phyloP scores from a whole-genome alignment of 2,113 vertebrate species.

The Colinus virginianus region DNA sequence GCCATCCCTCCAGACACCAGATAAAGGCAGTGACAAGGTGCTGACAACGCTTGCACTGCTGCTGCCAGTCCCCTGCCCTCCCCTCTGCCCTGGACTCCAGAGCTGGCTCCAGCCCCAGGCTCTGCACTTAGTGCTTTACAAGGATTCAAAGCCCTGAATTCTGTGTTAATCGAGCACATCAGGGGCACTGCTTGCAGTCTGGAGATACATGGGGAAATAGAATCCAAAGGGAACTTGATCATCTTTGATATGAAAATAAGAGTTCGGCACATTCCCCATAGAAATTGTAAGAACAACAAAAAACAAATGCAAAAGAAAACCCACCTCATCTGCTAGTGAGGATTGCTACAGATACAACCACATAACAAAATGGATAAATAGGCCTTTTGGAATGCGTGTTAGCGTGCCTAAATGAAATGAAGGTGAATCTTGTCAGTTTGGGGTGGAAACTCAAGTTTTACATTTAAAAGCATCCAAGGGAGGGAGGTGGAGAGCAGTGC shows the following conservation, averaged over 20 bases:
- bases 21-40: neutral
- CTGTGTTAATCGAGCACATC: neutral
- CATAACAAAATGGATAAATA: neutral
- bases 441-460: constrained; percentile 30
- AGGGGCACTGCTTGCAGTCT: accelerated
- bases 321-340: neutral
- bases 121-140: neutral
- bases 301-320: neutral
- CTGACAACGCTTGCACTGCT: neutral
- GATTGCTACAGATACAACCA: neutral
- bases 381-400: neutral
- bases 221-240: neutral
- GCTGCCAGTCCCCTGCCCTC: neutral
- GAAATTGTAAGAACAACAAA: neutral
- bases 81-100: accelerated
- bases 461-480: constrained; percentile 40
- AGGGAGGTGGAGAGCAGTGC: neutral
- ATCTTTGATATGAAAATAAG: neutral
- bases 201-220: neutral
- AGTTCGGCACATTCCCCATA: neutral
- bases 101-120: neutral
- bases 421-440: neutral
- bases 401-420: neutral
- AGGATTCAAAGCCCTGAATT: neutral
- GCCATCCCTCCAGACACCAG: constrained; percentile 39